These are phyloP conservation scores for Epiblema foenella DNA, from an alignment of 2,888 invertebrate species.

Conservation along the genomic window DNA sequence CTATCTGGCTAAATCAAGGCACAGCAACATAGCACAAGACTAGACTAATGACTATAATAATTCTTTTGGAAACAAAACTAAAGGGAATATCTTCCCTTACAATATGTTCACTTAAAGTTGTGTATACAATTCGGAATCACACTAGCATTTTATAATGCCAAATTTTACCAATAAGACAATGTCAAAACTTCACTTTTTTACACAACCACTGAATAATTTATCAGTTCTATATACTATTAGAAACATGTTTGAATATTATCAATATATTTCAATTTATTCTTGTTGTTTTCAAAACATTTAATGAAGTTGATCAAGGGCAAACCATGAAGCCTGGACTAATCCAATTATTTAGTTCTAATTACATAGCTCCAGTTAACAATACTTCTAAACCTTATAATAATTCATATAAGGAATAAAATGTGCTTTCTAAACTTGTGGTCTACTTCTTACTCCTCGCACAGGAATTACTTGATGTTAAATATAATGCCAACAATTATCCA, in stretches of 20 bases:
- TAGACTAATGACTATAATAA: conserved; percentile 39
- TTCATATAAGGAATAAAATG: conserved; percentile 27
- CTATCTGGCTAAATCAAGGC: conserved; percentile 36
- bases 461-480: conserved; percentile 3
- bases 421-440: conserved; percentile 4
- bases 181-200: not conserved
- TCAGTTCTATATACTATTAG: conserved; percentile 7
- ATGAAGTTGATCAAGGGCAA: conserved; percentile 20
- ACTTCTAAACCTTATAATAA: conserved; percentile 31
- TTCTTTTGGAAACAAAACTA: conserved; percentile 14
- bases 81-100: conserved; percentile 1
- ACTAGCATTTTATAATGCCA: conserved; percentile 16
- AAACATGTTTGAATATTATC: conserved; percentile 14
- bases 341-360: conserved; percentile 4
- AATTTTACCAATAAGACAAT: not conserved
- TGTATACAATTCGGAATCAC: conserved; percentile 4
- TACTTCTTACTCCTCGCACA: conserved; percentile 18
- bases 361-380: conserved; percentile 29
- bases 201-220: conserved; percentile 25
- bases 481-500: conserved; percentile 10
- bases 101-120: conserved; percentile 10
- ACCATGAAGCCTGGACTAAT: conserved; percentile 11
- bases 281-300: not conserved
- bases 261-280: conserved; percentile 8
- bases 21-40: conserved; percentile 38